Base-by-base conservation (phyloP, 2,113 vertebrate species). In the Eudyptes chrysolophus region DNA sequence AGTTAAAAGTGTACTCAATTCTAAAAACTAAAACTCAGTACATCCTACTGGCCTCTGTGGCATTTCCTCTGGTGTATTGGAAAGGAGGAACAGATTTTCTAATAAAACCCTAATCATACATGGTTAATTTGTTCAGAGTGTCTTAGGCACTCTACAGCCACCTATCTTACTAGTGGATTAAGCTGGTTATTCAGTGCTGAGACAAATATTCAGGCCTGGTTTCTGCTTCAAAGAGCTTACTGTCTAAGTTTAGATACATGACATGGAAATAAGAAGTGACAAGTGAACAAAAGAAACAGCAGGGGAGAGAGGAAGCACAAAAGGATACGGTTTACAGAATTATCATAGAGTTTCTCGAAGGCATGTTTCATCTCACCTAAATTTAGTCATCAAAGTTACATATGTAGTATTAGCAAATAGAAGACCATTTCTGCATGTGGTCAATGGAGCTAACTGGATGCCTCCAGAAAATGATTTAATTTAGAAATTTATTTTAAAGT, bases 271-370 rank as follows among this genome's bases (percentile, higher is more conserved):
- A 36, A 92, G 70, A 92, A 91, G 16, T 92, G 91, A 84, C 80
- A 95, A 92, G 64, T 60, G 88, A 92, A 92, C 60, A 94, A 83
- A 92, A 92, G 76, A 95, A 90, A 62, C 48, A 94, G n/a, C 32
- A 71, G 52, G 42, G 13, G 36, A 77, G 42, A 81, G 20, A 55
- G 13, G 25, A 14, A 77, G 24, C 55, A 78, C 69, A 68, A 84
- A 95, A 92, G 25, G 36, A 66, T 88, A 30, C 0, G 0, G 18
- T 77, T 86, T 90, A 57, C 52, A 52, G 90, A 87, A 89, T 78
- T 86, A 82, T 29, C 40, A 42, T 32, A 48, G 34, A 61, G 8
- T 78, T 96, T 87, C 65, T 87, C 2, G 1, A 60, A 88, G 46
- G 20, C 54, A 34, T 55, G 32, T 64, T 87, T 95, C 38, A 74